Percentiles rank a stretch among this genome's conserved stretches.
phyloP scores from a whole-genome alignment of 2,113 vertebrate genomes.

The Blennius ocellaris region DNA sequence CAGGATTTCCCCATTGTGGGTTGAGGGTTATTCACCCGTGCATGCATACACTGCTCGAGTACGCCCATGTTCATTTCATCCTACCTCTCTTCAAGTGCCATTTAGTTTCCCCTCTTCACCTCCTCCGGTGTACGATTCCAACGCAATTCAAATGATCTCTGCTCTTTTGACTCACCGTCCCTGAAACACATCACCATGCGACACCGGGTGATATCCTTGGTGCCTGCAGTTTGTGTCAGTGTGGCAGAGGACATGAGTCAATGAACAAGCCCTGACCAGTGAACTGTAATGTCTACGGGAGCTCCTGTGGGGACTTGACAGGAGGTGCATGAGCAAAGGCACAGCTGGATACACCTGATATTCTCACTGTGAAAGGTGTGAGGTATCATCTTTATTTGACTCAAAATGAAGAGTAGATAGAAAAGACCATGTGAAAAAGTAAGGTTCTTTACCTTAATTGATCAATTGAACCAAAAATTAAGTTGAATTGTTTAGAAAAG shows the following conservation, averaged over 20 bases:
- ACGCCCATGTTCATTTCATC: neutral
- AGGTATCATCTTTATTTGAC: conserved; percentile 23
- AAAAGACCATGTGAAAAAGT: too few species aligned
- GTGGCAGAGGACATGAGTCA: conserved; percentile 55
- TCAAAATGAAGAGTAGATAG: too few species aligned
- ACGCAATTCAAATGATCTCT: conserved; percentile 27
- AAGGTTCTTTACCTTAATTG: too few species aligned
- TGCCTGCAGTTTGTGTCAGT: conserved; percentile 58
- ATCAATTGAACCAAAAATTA: too few species aligned
- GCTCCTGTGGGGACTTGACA: conserved; percentile 38
- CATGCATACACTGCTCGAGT: neutral
- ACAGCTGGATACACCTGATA: conserved; percentile 34
- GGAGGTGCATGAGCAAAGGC: conserved; percentile 21
- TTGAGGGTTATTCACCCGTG: neutral
- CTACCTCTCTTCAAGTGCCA: conserved; percentile 14
- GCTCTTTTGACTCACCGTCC: conserved; percentile 39
- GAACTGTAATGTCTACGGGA: conserved; percentile 57
- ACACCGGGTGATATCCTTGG: conserved; percentile 58
- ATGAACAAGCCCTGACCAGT: conserved; percentile 62
- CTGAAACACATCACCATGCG: conserved; percentile 42
- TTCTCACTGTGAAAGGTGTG: conserved; percentile 47
- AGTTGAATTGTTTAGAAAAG: too few species aligned
- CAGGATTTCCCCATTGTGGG: neutral
- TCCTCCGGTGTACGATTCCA: conserved; percentile 21
- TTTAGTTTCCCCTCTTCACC: conserved; percentile 5